Evolutionary conservation across 2,888 invertebrate species (phyloP).

Genomic region (Alloscopus bannaensis): DNA sequence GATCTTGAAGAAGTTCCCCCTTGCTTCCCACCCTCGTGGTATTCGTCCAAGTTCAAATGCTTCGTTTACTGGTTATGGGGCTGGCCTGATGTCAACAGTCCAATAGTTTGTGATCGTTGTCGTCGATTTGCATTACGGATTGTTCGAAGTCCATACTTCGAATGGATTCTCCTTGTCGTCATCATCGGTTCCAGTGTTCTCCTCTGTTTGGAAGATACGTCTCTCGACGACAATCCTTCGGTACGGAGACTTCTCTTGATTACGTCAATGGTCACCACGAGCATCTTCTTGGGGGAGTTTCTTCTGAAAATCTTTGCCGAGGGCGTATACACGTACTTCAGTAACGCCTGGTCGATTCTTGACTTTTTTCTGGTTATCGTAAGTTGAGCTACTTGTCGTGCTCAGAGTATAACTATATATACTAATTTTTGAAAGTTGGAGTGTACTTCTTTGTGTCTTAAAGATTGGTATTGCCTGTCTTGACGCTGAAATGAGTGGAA

Average conservation of each 20-base stretch:
- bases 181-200: constrained; percentile 96
- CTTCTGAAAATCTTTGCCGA: constrained; percentile 92
- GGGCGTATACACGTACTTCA: constrained; percentile 96
- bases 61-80: constrained; percentile 7
- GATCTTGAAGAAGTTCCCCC: neutral
- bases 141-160: constrained; percentile 94
- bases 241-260: constrained; percentile 86
- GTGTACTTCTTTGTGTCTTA: neutral
- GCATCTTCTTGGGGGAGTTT: constrained; percentile 95
- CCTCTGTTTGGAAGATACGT: constrained; percentile 96
- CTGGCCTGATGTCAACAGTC: neutral
- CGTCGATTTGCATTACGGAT: constrained; percentile 82
- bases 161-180: constrained; percentile 93
- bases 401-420: too few relatives aligned
- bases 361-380: constrained; percentile 94
- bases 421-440: too few relatives aligned
- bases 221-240: constrained; percentile 89
- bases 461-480: constrained; percentile 30
- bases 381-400: too few relatives aligned
- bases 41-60: neutral
- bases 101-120: too few relatives aligned
- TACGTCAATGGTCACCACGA: constrained; percentile 85
- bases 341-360: constrained; percentile 95
- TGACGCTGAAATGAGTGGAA: constrained; percentile 6
- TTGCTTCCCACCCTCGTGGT: constrained; percentile 10